Evolutionary conservation across 2,113 vertebrate species (phyloP).

Genomic region (Atlantisia rogersi): DNA sequence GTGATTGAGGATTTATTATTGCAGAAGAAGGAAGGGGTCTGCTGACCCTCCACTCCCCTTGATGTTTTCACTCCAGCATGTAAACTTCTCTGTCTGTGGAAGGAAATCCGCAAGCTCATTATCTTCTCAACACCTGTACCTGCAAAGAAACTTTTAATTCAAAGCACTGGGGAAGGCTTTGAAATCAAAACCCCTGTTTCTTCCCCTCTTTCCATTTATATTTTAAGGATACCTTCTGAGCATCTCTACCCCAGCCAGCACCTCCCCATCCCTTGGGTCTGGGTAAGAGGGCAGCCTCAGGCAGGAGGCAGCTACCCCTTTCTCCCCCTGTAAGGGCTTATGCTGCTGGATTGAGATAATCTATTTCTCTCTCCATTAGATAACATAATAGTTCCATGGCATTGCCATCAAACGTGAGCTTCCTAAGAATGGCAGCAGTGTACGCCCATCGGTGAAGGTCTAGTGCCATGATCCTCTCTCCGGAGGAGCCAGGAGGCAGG

Average conservation of each 20-base stretch:
- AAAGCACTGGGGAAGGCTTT: not conserved
- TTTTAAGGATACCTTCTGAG: not conserved
- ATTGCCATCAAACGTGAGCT: not conserved
- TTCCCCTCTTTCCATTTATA: not conserved
- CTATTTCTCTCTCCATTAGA: not conserved
- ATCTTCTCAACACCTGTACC: not conserved
- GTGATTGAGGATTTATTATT: not conserved
- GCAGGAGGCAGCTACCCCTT: not conserved
- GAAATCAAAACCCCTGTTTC: not conserved
- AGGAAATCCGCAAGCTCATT: not conserved
- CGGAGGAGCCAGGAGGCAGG: not conserved
- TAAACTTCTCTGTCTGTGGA: not conserved
- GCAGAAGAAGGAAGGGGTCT: not conserved
- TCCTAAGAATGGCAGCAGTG: not conserved
- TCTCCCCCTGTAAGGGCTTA: not conserved
- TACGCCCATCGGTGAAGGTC: not conserved
- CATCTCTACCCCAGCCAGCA: not conserved
- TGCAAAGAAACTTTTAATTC: constrained; percentile 52
- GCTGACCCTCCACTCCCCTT: not conserved
- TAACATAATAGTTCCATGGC: not conserved
- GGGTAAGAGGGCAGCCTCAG: not conserved
- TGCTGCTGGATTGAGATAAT: not conserved
- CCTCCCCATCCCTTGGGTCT: not conserved
- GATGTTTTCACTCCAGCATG: not conserved
- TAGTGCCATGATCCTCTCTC: not conserved